These are phyloP conservation scores for Lobophora halterata DNA, from an alignment of 2,888 invertebrate species.

Conservation along the genomic window DNA sequence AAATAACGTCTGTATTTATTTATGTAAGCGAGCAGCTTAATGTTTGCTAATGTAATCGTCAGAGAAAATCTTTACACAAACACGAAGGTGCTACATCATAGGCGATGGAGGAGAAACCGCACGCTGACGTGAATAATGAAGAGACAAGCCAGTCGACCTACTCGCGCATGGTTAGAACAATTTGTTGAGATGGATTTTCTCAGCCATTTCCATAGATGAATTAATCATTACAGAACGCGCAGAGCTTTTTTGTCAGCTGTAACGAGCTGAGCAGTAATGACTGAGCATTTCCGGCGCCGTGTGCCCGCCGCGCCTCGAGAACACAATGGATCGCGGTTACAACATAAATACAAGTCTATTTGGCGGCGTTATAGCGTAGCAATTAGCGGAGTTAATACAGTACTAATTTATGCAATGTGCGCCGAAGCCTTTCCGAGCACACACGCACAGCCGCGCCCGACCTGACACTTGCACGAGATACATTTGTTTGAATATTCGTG, in stretches of 20 bases:
- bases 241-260: slow-evolving; percentile 59
- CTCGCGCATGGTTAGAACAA: slow-evolving; percentile 58
- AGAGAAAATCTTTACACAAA: slow-evolving; percentile 43
- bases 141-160: slow-evolving; percentile 51
- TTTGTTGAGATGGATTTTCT: slow-evolving; percentile 63
- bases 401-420: slow-evolving; percentile 52
- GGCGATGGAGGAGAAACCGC: slow-evolving; percentile 50
- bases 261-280: slow-evolving; percentile 62
- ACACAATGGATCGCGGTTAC: slow-evolving; percentile 52
- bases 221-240: slow-evolving; percentile 61
- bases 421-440: slow-evolving; percentile 33
- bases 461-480: slow-evolving; percentile 27
- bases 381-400: slow-evolving; percentile 62
- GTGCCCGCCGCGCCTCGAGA: slow-evolving; percentile 39
- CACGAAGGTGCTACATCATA: slow-evolving; percentile 38
- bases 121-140: slow-evolving; percentile 53
- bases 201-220: slow-evolving; percentile 58
- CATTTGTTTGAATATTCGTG: slow-evolving; percentile 51
- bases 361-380: slow-evolving; percentile 50
- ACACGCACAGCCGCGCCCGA: slow-evolving; percentile 17
- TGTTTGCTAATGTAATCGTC: slow-evolving; percentile 39
- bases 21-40: slow-evolving; percentile 32
- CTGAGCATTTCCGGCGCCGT: slow-evolving; percentile 52
- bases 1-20: slow-evolving; percentile 38
- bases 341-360: slow-evolving; percentile 56